phyloP scores from a whole-genome alignment of 2,113 vertebrate species.

The western clawed frog (Xenopus tropicalis) region UCB_Xtro_10.0 CM004444.2:13562001-13562500 shows the following conservation, averaged over 20 bases:
- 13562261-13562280: neutral
- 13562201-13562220: conserved; percentile 50
- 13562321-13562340: neutral
- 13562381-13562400: no score
- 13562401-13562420: no score
- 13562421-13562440: no score
- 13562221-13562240: conserved; percentile 5
- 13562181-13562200: conserved; percentile 56
- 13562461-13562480: no score
- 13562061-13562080: conserved; percentile 72
- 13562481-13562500: no score
- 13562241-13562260: conserved; percentile 3
- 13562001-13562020: conserved; percentile 89
- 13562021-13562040: conserved; percentile 90
- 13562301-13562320: neutral
- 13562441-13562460: no score
- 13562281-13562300: neutral
- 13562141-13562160: conserved; percentile 55
- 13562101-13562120: conserved; percentile 58
- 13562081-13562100: conserved; percentile 65
- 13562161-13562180: conserved; percentile 58
- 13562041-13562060: conserved; percentile 88
- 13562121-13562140: conserved; percentile 52
- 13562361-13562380: no score
- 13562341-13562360: no score